These are phyloP conservation scores for Trichomycterus rosablanca DNA, from an alignment of 2,113 vertebrate species.

Conservation along the genomic window DNA sequence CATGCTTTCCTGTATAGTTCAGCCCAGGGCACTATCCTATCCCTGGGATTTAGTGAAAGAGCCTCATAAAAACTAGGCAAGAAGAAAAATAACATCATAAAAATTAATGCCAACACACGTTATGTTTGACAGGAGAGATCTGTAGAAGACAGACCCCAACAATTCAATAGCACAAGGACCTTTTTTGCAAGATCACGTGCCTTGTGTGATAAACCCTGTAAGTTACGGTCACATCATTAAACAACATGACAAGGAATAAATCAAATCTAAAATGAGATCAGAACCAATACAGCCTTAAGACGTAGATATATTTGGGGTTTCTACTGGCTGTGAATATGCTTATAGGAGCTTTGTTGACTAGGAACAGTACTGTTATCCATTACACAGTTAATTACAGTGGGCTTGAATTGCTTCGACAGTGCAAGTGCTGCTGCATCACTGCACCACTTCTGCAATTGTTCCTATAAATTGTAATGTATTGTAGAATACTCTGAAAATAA, in stretches of 20 bases:
- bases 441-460: no score
- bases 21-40: no score
- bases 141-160: neutral
- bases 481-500: no score
- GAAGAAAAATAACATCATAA: neutral
- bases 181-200: neutral
- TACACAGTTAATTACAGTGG: constrained; percentile 22
- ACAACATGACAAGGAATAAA: no score
- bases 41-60: no score
- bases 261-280: no score
- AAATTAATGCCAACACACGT: neutral
- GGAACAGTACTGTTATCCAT: constrained; percentile 11
- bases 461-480: no score
- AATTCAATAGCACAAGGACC: constrained; percentile 1
- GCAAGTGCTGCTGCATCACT: constrained; percentile 1
- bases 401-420: constrained; percentile 4
- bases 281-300: no score
- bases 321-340: no score
- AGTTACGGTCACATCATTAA: no score
- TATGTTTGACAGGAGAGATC: neutral
- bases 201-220: neutral
- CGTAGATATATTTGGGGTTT: no score
- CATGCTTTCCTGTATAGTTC: no score
- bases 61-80: neutral
- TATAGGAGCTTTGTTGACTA: neutral